These are phyloP conservation scores for Sthenelais limicola DNA, from an alignment of 2,888 invertebrate genomes.

Conservation along the genomic window DNA sequence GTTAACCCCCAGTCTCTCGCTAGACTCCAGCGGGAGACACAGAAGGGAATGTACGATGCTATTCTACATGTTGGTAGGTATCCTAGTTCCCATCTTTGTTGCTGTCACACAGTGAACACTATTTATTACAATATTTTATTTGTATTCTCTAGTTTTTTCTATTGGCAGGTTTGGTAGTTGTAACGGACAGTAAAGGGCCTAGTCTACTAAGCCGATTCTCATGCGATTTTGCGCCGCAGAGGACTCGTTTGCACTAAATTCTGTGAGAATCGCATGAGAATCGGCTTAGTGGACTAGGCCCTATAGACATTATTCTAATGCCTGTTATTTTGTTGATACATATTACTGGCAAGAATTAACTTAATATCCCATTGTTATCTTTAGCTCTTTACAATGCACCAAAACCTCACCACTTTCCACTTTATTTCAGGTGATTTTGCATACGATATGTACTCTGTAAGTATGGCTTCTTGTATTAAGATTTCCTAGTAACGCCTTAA, in stretches of 20 bases:
- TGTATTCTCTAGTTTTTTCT: too few species aligned
- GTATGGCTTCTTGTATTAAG: constrained; percentile 35
- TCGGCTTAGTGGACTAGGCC: neutral
- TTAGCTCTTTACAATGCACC: neutral
- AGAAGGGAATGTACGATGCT: constrained; percentile 80
- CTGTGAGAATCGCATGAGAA: too few species aligned
- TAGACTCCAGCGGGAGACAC: constrained; percentile 86
- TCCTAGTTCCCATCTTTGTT: too few species aligned
- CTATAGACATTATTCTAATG: neutral
- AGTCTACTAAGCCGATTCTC: too few species aligned
- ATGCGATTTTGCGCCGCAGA: too few species aligned
- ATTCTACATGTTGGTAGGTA: constrained; percentile 82
- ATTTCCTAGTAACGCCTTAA: neutral
- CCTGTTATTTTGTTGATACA: neutral
- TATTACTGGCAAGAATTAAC: neutral
- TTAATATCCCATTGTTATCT: neutral
- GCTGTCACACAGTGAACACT: neutral
- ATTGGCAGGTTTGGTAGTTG: too few species aligned
- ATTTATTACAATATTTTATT: neutral
- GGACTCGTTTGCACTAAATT: too few species aligned
- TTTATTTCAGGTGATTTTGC: constrained; percentile 58
- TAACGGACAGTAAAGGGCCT: too few species aligned
- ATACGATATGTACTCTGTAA: constrained; percentile 57
- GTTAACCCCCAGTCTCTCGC: constrained; percentile 90
- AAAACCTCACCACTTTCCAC: constrained; percentile 1